Base-by-base conservation (phyloP, 1,140 invertebrate species). In the Drosophila grimshawi region DNA sequence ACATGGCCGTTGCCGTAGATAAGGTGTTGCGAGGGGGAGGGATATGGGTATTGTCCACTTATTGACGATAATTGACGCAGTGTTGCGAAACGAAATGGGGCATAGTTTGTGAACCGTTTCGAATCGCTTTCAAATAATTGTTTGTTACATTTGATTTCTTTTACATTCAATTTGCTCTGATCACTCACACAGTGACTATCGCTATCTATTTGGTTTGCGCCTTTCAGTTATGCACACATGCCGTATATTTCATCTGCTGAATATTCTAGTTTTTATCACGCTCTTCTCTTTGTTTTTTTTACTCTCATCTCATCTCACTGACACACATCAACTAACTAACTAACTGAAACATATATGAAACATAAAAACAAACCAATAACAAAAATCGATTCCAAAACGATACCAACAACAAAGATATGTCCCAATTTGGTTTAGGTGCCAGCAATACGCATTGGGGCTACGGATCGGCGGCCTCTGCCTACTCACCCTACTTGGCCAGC, bases 381-480 rank as follows among this genome's bases (percentile, higher is more conserved):
- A 41, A 45, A 39, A 67, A 59, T 51, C 19, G 41, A 66, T 39
- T 41, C 3, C 3, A 55, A 52, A 41, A 6, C 53, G 45, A 57
- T 68, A 59, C 10, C n/a, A 55, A 75, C 45, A 43, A 64, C 35
- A 66, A 73, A 53, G 96, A 96, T 92, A 95, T 96, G 95, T 95
- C 95, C 52, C 95, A 96, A 92, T 96, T 96, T 86, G 95, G 96
- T 45, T 92, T 96, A 91, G 95, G 96, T 82, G 95, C 95, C 70
- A 94, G 96, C 68, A 97, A 97, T 90, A 96, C 96, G 3, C 95
- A 96, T 77, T 97, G 96, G 96, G 96, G 96, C 43, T 97, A 97
- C 86, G 95, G 96, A 3, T 95, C 96, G n/a, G 95, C 96, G 6
- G 95, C 96, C n/a, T 95, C 95, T 11, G 96, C 96, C 3, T 97